A percentile compares a stretch with the other conserved stretches of the same genome.
Conservation (phyloP, 2,113 vertebrate genomes). For the Pongo pygmaeus region DNA sequence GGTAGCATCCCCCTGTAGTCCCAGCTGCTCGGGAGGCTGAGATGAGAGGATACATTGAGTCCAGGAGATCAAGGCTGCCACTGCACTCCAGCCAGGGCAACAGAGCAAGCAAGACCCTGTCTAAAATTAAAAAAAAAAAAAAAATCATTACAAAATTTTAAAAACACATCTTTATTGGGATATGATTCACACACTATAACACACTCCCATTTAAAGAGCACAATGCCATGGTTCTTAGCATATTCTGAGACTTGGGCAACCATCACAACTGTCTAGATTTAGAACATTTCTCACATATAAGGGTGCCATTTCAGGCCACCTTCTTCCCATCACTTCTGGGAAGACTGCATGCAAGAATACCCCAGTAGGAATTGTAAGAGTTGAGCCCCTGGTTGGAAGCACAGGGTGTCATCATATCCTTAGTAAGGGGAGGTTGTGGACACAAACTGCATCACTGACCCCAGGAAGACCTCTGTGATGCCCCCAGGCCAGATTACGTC, state of each 20-base stretch:
- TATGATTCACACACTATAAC: background rate
- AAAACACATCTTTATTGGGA: background rate
- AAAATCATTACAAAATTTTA: background rate
- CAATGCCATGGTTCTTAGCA: background rate
- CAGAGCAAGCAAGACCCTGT: too few relatives aligned
- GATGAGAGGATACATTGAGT: too few relatives aligned
- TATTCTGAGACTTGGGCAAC: too few relatives aligned
- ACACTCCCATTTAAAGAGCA: too few relatives aligned
- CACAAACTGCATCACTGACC: background rate
- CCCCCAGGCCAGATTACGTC: background rate
- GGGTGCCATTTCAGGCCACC: background rate
- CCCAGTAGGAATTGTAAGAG: too few relatives aligned
- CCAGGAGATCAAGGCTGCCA: too few relatives aligned
- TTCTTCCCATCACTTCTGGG: background rate
- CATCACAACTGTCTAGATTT: background rate
- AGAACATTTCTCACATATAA: rapidly evolving
- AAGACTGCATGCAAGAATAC: too few relatives aligned
- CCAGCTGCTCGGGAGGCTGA: too few relatives aligned
- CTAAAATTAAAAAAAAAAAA: too few relatives aligned
- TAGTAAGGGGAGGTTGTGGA: background rate
- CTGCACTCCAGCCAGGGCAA: too few relatives aligned
- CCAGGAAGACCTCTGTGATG: background rate
- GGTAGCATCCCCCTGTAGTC: too few relatives aligned
- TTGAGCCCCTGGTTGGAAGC: background rate
- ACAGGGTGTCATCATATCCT: background rate